Evolutionary conservation across 2,888 invertebrate species (phyloP).

Genomic region (Catotricha subobsoleta): DNA sequence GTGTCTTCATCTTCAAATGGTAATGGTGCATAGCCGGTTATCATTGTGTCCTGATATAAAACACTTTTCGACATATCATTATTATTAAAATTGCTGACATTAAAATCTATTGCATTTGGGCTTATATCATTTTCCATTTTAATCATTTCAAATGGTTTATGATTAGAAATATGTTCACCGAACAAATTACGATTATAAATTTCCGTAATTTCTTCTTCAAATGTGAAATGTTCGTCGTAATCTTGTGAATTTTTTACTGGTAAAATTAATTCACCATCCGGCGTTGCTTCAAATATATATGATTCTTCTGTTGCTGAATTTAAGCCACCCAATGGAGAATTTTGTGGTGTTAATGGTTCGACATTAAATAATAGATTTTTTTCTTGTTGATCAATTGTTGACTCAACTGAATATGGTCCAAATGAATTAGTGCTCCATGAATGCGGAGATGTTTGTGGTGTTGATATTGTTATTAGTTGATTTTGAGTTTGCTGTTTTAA

Average conservation of each 20-base stretch:
- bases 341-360: not conserved
- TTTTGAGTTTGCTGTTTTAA: not conserved
- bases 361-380: not conserved
- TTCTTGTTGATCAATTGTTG: not conserved
- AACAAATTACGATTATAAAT: not conserved
- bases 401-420: not conserved
- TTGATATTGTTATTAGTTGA: not conserved
- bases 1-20: not conserved
- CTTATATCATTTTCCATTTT: not conserved
- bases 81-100: not conserved
- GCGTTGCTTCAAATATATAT: not conserved
- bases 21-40: not conserved
- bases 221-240: not conserved
- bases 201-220: not conserved
- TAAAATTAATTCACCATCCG: not conserved
- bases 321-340: not conserved
- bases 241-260: conserved; percentile 6
- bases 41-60: conserved; percentile 3
- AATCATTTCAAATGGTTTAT: no score
- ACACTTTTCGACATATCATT: not conserved
- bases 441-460: not conserved
- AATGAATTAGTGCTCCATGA: not conserved
- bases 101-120: not conserved
- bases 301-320: conserved; percentile 3
- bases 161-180: no score